Evolutionary conservation across 2,888 invertebrate species (phyloP), one percentile per base, ranked within the genome.

Genomic region (Philereme transversata): DNA sequence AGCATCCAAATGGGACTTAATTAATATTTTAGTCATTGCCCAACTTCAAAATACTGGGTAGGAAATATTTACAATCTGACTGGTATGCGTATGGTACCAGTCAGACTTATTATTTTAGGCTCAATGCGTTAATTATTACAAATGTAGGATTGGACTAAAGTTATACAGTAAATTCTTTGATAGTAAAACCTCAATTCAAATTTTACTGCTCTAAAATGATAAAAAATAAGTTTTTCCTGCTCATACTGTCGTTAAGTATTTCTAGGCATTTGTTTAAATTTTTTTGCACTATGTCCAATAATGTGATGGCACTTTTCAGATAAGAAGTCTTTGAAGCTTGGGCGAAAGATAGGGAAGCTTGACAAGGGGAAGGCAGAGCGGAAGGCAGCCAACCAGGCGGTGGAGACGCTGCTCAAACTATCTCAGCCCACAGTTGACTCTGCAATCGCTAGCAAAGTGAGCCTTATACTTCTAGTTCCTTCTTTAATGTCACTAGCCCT

Each of bases 341-440:
- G 45, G 4, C 53, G 50, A 8, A 64, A 45, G 60, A 51, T 59
- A 38, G 69, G 46, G 49, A 60, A 38, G 75, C 75, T 45, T 72
- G 76, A 81, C 76, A 66, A 77, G 53, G 55, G 80, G 69, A 63
- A 75, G 72, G 51, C 80, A 77, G 56, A 69, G 70, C 44, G 62
- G 60, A 60, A 54, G 70, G 64, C 75, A 69, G 57, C 85, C 0
- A 87, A 93, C 47, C 89, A 93, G 57, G 94, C 93, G 65, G 78
- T 94, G 3, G 81, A 86, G 63, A 91, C 88, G 66, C 79, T 94
- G 46, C 74, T 93, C 43, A 79, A 84, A 3, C 76, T 94, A 0
- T 93, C 93, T n/a, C 77, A 76, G 50, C 84, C 87, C 0, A 75
- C 79, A 4, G 78, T 91, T 0, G 81, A 92, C 58, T 68, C 72